These are phyloP conservation scores for Epinotia nisella DNA, from an alignment of 2,888 invertebrate genomes.

Conservation along the genomic window DNA sequence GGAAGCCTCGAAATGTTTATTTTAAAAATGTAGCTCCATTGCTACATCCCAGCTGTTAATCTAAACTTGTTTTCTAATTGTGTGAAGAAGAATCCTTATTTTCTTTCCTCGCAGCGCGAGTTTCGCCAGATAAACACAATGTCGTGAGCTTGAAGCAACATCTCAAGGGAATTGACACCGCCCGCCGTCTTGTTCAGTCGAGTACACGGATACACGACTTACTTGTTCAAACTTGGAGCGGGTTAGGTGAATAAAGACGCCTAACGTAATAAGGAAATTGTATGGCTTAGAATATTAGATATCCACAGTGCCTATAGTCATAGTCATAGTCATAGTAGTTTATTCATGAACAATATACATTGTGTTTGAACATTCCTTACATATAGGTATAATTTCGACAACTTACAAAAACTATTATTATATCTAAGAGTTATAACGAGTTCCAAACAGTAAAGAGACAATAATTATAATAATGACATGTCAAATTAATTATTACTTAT, in stretches of 20 bases:
- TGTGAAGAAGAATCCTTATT: slow-evolving; percentile 8
- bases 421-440: too few species aligned
- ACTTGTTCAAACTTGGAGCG: slow-evolving; percentile 1
- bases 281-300: too few species aligned
- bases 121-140: slow-evolving; percentile 15
- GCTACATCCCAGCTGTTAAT: neutral
- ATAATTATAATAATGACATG: too few species aligned
- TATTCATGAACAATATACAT: too few species aligned
- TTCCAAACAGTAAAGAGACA: too few species aligned
- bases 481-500: too few species aligned
- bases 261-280: too few species aligned
- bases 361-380: too few species aligned
- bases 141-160: slow-evolving; percentile 14
- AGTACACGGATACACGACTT: slow-evolving; percentile 1
- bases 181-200: neutral
- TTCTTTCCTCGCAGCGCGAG: slow-evolving; percentile 12
- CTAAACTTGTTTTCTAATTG: slow-evolving; percentile 6
- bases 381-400: too few species aligned
- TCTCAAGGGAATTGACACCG: slow-evolving; percentile 24
- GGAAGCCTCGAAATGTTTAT: neutral
- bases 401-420: too few species aligned
- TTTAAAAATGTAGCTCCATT: neutral
- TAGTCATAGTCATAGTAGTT: too few species aligned
- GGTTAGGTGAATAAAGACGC: neutral
- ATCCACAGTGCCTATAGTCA: too few species aligned